phyloP scores from a whole-genome alignment of 2,888 invertebrate species.

The Drosophila neonasuta region DNA sequence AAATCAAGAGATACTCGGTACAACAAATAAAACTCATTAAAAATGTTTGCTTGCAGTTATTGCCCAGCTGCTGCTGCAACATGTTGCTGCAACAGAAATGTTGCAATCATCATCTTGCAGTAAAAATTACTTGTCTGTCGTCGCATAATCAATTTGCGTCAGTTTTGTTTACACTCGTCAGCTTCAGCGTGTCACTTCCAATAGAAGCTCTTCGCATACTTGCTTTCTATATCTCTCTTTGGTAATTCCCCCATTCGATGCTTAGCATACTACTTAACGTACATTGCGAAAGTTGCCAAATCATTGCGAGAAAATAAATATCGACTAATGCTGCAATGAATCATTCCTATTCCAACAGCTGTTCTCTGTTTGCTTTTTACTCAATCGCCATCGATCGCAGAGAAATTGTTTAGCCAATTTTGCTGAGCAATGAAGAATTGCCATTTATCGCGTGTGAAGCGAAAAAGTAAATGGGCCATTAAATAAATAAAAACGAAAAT shows the following conservation, averaged over 20 bases:
- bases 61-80: constrained; percentile 42
- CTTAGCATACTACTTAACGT: constrained; percentile 1
- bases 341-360: constrained; percentile 36
- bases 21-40: constrained; percentile 54
- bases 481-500: neutral
- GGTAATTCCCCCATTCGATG: constrained; percentile 37
- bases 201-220: constrained; percentile 31
- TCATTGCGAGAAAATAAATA: constrained; percentile 41
- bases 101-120: constrained; percentile 44
- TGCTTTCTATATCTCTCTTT: constrained; percentile 6
- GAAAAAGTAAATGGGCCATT: constrained; percentile 16
- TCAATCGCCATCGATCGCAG: neutral
- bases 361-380: constrained; percentile 3
- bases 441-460: neutral
- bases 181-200: constrained; percentile 19
- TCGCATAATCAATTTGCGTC: constrained; percentile 42
- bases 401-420: constrained; percentile 8
- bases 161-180: constrained; percentile 40
- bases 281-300: constrained; percentile 32
- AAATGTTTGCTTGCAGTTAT: constrained; percentile 54
- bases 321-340: constrained; percentile 26
- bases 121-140: constrained; percentile 39
- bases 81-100: constrained; percentile 58
- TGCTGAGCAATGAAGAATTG: constrained; percentile 1
- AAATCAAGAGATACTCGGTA: constrained; percentile 1